Conservation (phyloP, 2,888 invertebrate species). For the Ormyrus nitidulus region DNA sequence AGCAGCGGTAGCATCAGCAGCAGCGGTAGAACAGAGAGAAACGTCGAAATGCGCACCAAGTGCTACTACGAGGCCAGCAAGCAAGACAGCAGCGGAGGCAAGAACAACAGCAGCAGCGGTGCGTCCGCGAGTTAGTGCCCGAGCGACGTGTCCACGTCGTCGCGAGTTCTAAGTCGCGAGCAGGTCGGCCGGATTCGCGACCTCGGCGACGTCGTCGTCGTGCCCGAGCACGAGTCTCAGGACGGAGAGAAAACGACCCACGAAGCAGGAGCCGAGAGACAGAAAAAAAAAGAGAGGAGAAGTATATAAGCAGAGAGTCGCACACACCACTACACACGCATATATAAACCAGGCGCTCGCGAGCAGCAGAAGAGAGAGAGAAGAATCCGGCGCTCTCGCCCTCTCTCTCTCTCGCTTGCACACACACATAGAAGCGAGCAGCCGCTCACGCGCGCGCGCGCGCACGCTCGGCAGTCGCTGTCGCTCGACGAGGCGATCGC, state of each 20-base stretch:
- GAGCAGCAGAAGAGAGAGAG: not conserved
- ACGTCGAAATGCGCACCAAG: slow-evolving; percentile 42
- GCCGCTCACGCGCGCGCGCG: not conserved
- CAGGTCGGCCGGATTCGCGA: no score
- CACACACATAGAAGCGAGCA: no score
- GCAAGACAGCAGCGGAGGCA: no score
- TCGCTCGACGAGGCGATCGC: not conserved
- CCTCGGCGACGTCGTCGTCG: no score
- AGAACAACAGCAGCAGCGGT: slow-evolving; percentile 33
- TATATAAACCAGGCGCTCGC: not conserved
- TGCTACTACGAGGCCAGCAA: slow-evolving; percentile 17
- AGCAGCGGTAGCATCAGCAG: no score
- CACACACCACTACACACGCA: no score
- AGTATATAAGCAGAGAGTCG: no score
- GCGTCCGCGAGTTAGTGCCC: slow-evolving; percentile 40
- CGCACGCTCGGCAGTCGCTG: not conserved
- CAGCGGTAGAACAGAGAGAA: no score
- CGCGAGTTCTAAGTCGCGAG: slow-evolving; percentile 29
- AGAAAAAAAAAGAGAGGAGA: no score
- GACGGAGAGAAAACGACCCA: no score
- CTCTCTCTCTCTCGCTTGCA: slow-evolving; percentile 1
- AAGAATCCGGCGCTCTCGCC: not conserved
- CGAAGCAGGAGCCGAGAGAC: not conserved
- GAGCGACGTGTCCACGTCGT: slow-evolving; percentile 52
- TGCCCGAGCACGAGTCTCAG: not conserved